Conservation (phyloP, 2,797 vertebrate genomes). For the Glyptemys insculpta region DNA sequence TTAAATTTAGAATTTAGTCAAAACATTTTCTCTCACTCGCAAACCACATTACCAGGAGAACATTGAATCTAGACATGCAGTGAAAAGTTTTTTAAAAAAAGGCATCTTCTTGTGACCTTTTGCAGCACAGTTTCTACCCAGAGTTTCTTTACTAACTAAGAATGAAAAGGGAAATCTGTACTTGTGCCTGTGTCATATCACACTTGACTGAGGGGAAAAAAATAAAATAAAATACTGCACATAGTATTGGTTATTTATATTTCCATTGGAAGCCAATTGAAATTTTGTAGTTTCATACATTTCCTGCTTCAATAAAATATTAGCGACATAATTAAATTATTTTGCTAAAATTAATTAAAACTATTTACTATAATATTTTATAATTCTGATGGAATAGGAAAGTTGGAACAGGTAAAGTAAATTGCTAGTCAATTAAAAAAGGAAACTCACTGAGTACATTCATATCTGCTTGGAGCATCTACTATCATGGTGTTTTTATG, state of each 20-base stretch:
- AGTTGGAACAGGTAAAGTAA: constrained; percentile 29
- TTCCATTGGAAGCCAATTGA: constrained; percentile 9
- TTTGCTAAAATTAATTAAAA: background rate
- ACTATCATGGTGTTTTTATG: background rate
- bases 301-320: constrained; percentile 51
- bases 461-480: constrained; percentile 41
- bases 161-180: constrained; percentile 20
- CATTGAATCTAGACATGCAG: constrained; percentile 23
- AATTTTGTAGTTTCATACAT: constrained; percentile 52
- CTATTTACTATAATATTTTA: background rate
- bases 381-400: constrained; percentile 33
- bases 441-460: background rate
- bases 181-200: background rate
- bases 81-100: background rate
- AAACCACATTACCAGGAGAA: background rate
- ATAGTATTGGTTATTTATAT: constrained; percentile 19
- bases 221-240: background rate
- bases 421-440: constrained; percentile 48
- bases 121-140: background rate
- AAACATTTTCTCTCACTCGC: constrained; percentile 22
- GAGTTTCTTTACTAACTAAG: background rate
- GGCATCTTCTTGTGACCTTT: background rate
- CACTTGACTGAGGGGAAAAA: background rate
- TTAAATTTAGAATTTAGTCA: background rate
- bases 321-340: constrained; percentile 42